These are phyloP conservation scores for Cydia splendana DNA, from an alignment of 1,140 invertebrate genomes.

Conservation along the genomic window DNA sequence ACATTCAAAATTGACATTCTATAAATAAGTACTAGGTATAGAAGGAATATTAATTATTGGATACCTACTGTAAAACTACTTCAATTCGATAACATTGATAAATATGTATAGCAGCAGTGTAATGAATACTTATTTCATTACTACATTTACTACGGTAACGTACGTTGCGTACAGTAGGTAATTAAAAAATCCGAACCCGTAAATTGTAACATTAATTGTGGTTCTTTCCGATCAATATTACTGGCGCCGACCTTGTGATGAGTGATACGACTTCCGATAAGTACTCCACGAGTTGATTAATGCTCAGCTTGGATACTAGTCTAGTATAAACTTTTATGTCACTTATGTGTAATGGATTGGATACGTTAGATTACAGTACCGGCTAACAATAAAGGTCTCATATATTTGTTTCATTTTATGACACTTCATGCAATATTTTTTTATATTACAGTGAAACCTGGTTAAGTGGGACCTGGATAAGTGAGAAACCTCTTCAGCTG, in stretches of 20 bases:
- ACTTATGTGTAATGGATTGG: neutral
- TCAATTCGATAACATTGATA: neutral
- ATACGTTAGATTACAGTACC: no score
- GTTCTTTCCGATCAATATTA: neutral
- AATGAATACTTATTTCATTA: neutral
- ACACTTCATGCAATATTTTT: no score
- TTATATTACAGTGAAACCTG: no score
- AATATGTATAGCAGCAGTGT: neutral
- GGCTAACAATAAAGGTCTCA: no score
- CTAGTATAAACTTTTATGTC: neutral
- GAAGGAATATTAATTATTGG: no score
- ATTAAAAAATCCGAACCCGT: neutral
- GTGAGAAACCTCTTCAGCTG: no score
- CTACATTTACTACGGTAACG: neutral
- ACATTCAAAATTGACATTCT: no score
- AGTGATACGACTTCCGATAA: conserved; percentile 9
- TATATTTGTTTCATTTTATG: no score
- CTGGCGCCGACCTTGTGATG: neutral
- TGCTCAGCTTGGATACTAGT: neutral
- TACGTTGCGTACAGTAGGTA: neutral
- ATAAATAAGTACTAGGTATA: no score
- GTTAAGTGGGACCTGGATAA: no score
- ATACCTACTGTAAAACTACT: no score
- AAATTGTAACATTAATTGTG: conserved; percentile 5
- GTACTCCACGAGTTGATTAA: conserved; percentile 15